These are phyloP conservation scores for Protobothrops flavoviridis DNA, from an alignment of 2,113 vertebrate species.

Conservation along the genomic window DNA sequence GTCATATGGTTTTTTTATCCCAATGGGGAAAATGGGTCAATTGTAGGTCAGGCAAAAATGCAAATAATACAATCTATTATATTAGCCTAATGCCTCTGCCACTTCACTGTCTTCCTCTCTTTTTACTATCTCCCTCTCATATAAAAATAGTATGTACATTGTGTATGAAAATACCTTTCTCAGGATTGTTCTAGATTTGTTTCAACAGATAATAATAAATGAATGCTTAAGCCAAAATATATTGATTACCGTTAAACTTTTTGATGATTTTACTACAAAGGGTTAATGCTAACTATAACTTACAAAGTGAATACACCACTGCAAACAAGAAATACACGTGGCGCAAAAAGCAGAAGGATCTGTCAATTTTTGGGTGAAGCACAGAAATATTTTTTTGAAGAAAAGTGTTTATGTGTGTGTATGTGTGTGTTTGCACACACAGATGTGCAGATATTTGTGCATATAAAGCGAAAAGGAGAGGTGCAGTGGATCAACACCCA, in stretches of 20 bases:
- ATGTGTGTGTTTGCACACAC: constrained; percentile 2
- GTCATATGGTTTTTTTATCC: neutral
- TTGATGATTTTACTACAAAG: neutral
- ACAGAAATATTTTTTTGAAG: constrained; percentile 31
- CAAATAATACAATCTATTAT: neutral
- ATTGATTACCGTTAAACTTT: neutral
- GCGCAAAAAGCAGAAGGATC: neutral
- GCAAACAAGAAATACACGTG: neutral
- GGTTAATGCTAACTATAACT: neutral
- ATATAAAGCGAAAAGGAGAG: constrained; percentile 18
- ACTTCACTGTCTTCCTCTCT: neutral
- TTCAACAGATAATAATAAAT: neutral
- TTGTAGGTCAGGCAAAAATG: neutral
- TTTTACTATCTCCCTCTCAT: neutral
- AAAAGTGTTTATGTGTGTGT: constrained; percentile 14
- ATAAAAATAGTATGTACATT: neutral
- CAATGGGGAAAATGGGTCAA: neutral
- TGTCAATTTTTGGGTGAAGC: constrained; percentile 6
- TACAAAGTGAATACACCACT: neutral
- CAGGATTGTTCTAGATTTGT: neutral
- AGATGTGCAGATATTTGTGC: constrained; percentile 1
- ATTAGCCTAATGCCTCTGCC: neutral
- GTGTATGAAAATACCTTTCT: neutral
- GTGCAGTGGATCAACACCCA: constrained; percentile 16
- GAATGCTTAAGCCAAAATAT: neutral